phyloP scores from a whole-genome alignment of 2,888 invertebrate species.

The Hirtodrosophila cameraria region DNA sequence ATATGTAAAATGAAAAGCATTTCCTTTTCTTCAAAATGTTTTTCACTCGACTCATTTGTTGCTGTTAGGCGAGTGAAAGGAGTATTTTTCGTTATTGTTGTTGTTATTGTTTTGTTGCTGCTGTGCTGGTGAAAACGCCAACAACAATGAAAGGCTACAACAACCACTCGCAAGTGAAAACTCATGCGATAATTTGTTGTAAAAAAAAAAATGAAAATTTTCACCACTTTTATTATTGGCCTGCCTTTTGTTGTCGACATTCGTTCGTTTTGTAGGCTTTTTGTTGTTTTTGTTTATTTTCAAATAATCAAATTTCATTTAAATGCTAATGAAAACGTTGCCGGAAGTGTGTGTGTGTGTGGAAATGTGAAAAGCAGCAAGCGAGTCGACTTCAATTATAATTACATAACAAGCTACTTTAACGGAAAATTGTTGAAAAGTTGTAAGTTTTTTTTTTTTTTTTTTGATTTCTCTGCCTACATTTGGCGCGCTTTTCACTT shows the following conservation, averaged over 20 bases:
- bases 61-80: conserved; percentile 68
- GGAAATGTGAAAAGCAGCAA: conserved; percentile 61
- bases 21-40: conserved; percentile 73
- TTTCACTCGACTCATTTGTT: conserved; percentile 64
- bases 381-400: conserved; percentile 60
- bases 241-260: conserved; percentile 57
- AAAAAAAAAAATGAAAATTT: conserved; percentile 75
- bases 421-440: conserved; percentile 54
- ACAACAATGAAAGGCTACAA: conserved; percentile 30
- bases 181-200: conserved; percentile 81
- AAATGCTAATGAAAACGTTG: conserved; percentile 78
- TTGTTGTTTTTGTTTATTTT: conserved; percentile 25
- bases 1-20: conserved; percentile 71
- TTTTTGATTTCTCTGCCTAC: conserved; percentile 20
- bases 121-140: conserved; percentile 70
- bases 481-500: conserved; percentile 57
- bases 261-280: conserved; percentile 25
- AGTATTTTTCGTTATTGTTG: conserved; percentile 53
- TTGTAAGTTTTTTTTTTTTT: too few species aligned
- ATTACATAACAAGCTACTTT: conserved; percentile 64
- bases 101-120: conserved; percentile 43
- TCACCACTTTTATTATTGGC: conserved; percentile 74
- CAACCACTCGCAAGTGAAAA: conserved; percentile 66
- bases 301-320: conserved; percentile 68
- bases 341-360: conserved; percentile 72